phyloP scores from a whole-genome alignment of 1,140 invertebrate genomes.

The Rhynchophorus ferrugineus region DNA sequence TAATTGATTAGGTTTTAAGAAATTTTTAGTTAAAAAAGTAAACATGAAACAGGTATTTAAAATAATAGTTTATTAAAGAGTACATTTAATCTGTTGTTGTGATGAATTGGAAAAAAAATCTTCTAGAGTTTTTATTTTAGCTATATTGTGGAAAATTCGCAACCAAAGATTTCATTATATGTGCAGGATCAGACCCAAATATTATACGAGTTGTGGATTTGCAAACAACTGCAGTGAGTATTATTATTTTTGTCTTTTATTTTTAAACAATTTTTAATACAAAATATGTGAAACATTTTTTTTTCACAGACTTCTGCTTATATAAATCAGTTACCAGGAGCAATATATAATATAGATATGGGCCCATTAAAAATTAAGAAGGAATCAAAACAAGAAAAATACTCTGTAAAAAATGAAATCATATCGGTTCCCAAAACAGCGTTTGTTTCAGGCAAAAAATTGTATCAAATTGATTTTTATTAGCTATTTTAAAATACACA shows the following conservation, averaged over 20 bases:
- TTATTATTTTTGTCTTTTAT: conserved; percentile 10
- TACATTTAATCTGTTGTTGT: not conserved
- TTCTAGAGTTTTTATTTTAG: conserved; percentile 30
- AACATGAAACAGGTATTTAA: no score
- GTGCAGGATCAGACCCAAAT: conserved; percentile 51
- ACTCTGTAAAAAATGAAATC: conserved; percentile 20
- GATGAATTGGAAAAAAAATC: not conserved
- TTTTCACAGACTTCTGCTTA: conserved; percentile 26
- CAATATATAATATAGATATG: conserved; percentile 30
- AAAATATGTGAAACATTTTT: not conserved
- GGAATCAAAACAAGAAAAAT: conserved; percentile 19
- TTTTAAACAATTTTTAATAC: not conserved
- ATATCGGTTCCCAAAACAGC: conserved; percentile 25
- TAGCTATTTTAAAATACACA: conserved; percentile 8
- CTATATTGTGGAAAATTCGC: conserved; percentile 54
- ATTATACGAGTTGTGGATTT: conserved; percentile 52
- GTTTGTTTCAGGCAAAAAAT: conserved; percentile 26
- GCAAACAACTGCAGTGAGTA: conserved; percentile 48
- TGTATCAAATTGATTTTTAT: conserved; percentile 32
- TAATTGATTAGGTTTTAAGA: no score
- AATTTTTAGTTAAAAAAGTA: no score
- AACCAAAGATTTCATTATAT: conserved; percentile 46
- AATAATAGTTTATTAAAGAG: no score
- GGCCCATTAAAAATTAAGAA: conserved; percentile 26
- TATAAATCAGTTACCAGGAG: conserved; percentile 29